These are phyloP conservation scores for Pollicipes pollicipes DNA, from an alignment of 1,140 invertebrate species.

Conservation along the genomic window DNA sequence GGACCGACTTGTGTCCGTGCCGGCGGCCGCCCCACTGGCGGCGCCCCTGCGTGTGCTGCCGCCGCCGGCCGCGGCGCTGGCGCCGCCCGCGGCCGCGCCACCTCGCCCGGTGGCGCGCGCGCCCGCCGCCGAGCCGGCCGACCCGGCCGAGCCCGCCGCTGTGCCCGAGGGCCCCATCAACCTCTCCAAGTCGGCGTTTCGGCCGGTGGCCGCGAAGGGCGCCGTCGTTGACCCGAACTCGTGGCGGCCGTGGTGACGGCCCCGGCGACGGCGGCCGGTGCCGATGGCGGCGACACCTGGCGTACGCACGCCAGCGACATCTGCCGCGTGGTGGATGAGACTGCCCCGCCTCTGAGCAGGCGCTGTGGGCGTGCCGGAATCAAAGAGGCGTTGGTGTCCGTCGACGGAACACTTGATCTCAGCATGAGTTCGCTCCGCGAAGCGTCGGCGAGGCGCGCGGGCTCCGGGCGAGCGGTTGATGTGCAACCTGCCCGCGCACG, in stretches of 20 bases:
- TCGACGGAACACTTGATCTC: background rate
- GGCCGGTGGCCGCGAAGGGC: background rate
- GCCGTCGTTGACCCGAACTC: background rate
- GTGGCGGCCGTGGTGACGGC: background rate
- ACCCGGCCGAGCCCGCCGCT: background rate
- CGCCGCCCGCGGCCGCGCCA: background rate
- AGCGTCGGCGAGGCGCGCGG: too few species aligned
- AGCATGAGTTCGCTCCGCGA: background rate
- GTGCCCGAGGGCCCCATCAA: background rate
- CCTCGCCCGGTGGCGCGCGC: background rate
- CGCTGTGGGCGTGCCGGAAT: too few species aligned
- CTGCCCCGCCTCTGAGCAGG: too few species aligned
- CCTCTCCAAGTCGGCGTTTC: constrained; percentile 3
- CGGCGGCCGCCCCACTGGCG: background rate
- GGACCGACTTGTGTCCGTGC: background rate
- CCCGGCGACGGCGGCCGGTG: too few species aligned
- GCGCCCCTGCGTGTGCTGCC: background rate
- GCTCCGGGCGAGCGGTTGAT: too few species aligned
- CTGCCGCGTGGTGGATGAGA: background rate
- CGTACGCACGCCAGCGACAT: background rate
- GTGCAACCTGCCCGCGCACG: too few species aligned
- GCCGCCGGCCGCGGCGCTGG: background rate
- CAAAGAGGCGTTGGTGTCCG: too few species aligned
- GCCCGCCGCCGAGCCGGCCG: background rate
- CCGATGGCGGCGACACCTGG: background rate